phyloP scores from a whole-genome alignment of 2,888 invertebrate species.

The Temnothorax unifasciatus region DNA sequence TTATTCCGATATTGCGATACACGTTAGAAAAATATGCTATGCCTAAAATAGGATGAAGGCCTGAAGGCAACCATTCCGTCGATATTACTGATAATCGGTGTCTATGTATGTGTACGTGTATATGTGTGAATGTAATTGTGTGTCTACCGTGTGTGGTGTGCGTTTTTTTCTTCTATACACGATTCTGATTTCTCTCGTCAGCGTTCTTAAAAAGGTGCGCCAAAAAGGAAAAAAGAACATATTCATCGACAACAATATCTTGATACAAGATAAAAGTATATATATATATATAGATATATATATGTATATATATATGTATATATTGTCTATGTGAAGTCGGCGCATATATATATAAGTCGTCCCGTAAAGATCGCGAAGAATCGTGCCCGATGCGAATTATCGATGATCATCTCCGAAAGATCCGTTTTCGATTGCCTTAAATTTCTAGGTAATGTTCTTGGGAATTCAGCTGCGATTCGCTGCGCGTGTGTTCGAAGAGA shows the following conservation, averaged over 20 bases:
- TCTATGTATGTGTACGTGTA: constrained; percentile 58
- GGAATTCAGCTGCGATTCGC: not conserved
- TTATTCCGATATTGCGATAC: constrained; percentile 84
- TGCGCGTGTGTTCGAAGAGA: not conserved
- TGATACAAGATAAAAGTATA: constrained; percentile 50
- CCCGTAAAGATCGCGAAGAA: constrained; percentile 39
- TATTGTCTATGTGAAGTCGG: constrained; percentile 57
- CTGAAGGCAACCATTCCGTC: constrained; percentile 84
- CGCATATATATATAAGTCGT: constrained; percentile 24
- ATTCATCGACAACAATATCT: constrained; percentile 42
- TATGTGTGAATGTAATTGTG: not conserved
- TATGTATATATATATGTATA: constrained; percentile 12
- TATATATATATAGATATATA: constrained; percentile 28
- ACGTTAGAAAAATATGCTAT: constrained; percentile 86
- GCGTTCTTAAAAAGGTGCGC: constrained; percentile 59
- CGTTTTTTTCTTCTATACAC: constrained; percentile 43
- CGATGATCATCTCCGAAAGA: constrained; percentile 13
- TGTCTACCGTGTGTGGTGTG: not conserved
- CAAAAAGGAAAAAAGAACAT: constrained; percentile 49
- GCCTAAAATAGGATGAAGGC: constrained; percentile 86
- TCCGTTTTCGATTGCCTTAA: constrained; percentile 33
- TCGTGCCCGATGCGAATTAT: constrained; percentile 29
- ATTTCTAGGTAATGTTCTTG: constrained; percentile 44
- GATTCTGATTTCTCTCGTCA: constrained; percentile 63
- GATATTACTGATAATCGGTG: constrained; percentile 82